A percentile compares a stretch with the other conserved stretches of the same genome.
Evolutionary conservation across 2,113 vertebrate species (phyloP).

Genomic region (Thermophis baileyi): DNA sequence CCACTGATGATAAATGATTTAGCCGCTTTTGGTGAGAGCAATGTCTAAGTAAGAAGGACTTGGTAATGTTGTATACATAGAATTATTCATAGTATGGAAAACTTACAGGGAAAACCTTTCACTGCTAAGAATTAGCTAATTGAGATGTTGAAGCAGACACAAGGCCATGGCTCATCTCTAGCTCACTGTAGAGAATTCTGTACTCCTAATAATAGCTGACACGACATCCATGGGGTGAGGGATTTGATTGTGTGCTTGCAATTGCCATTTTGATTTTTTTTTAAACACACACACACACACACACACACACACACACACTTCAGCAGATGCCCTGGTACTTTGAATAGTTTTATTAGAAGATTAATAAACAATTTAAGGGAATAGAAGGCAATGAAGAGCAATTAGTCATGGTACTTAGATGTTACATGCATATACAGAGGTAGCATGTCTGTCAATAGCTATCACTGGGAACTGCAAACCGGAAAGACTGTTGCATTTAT

Average conservation of each 20-base stretch:
- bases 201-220: not conserved
- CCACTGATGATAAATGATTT: not conserved
- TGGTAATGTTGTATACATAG: not conserved
- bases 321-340: no score
- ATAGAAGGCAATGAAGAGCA: not conserved
- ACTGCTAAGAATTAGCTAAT: not conserved
- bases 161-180: not conserved
- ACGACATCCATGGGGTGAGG: not conserved
- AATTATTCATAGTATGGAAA: not conserved
- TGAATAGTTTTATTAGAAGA: not conserved
- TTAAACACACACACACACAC: no score
- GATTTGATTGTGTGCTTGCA: not conserved
- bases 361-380: not conserved
- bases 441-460: not conserved
- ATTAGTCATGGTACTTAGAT: not conserved
- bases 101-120: not conserved
- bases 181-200: not conserved
- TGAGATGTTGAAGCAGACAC: not conserved
- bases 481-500: not conserved
- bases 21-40: not conserved
- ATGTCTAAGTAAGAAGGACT: not conserved
- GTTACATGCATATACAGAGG: not conserved
- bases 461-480: not conserved
- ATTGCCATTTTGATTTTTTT: not conserved
- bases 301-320: no score